phyloP scores from a whole-genome alignment of 2,888 invertebrate genomes.

The Bellardia bayeri region DNA sequence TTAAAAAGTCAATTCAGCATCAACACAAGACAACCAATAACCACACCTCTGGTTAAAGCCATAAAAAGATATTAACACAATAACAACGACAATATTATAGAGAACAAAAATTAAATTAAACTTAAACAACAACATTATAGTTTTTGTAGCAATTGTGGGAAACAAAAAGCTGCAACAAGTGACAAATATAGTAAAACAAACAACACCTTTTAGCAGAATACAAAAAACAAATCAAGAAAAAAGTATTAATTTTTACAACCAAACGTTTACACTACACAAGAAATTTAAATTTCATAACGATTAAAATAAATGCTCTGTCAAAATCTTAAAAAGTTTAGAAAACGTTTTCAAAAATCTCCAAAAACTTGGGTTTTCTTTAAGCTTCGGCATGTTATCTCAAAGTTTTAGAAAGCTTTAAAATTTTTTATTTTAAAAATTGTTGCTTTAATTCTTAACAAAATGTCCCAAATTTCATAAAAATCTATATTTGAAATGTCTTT shows the following conservation, averaged over 20 bases:
- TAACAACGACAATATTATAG: neutral
- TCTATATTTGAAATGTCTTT: no score
- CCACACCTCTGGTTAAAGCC: conserved; percentile 64
- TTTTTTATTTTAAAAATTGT: no score
- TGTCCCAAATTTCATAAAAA: no score
- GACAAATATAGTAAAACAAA: conserved; percentile 67
- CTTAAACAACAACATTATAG: conserved; percentile 27
- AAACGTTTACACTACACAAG: conserved; percentile 7
- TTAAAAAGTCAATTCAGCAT: conserved; percentile 16
- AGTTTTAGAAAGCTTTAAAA: no score
- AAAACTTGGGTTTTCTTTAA: no score
- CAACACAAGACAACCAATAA: neutral
- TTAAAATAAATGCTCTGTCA: no score
- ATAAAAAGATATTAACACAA: conserved; percentile 52
- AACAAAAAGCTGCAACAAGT: conserved; percentile 59
- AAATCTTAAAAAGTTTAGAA: no score
- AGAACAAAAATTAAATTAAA: conserved; percentile 16
- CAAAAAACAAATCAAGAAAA: neutral
- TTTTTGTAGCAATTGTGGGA: conserved; percentile 45
- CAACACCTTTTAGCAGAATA: conserved; percentile 6
- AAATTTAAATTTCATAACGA: neutral
- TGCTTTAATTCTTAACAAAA: no score
- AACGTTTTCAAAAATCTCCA: no score
- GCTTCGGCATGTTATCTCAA: no score
- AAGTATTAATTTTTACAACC: neutral